phyloP scores from a whole-genome alignment of 53 echinoderm and acorn worm genomes.

The Holothuria leucospilota region DNA sequence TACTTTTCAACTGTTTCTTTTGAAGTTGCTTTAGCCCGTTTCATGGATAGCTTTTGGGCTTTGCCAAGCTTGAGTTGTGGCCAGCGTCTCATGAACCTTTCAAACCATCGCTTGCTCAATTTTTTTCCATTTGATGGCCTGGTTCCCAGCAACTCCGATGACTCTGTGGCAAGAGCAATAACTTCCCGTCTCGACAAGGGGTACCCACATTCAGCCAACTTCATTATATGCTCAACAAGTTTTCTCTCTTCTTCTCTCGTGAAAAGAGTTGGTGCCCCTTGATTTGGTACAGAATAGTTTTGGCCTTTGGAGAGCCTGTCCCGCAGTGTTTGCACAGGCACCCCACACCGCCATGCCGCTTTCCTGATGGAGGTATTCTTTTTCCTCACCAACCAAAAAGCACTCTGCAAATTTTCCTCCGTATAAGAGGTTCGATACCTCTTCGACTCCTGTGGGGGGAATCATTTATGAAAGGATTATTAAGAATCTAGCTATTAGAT shows the following conservation, averaged over 20 bases:
- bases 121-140: neutral
- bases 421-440: neutral
- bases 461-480: neutral
- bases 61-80: conserved; percentile 3
- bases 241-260: neutral
- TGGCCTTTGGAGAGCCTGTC: neutral
- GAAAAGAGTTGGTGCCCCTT: neutral
- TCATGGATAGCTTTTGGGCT: neutral
- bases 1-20: conserved; percentile 10
- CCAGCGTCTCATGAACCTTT: neutral
- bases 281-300: too few species aligned
- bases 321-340: conserved; percentile 15
- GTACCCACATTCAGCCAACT: conserved; percentile 15
- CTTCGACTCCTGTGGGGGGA: neutral
- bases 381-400: conserved; percentile 1
- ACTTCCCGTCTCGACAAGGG: neutral
- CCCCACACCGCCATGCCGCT: neutral
- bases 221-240: neutral
- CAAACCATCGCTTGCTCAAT: conserved; percentile 4
- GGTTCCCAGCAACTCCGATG: neutral
- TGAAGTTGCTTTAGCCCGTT: neutral
- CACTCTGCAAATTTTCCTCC: neutral
- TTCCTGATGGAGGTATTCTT: neutral
- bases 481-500: too few species aligned
- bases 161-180: neutral